Percentiles rank a stretch among this genome's conserved stretches.
These are phyloP conservation scores for Sipha flava DNA, from an alignment of 1,140 invertebrate species.

Conservation along the genomic window DNA sequence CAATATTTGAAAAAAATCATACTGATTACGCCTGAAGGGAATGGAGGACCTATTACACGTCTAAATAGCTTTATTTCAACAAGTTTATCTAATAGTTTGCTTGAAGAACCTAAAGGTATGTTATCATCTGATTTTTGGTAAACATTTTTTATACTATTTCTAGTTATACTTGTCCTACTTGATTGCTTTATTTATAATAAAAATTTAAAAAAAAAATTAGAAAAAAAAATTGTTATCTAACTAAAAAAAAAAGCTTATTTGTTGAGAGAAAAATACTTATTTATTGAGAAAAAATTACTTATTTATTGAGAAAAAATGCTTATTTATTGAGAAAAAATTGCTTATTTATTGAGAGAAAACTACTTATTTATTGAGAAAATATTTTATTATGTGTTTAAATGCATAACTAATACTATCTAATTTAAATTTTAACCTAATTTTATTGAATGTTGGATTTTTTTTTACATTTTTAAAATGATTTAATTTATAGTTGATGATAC, in stretches of 20 bases:
- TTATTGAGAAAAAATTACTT: conserved; percentile 1
- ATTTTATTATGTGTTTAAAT: background rate
- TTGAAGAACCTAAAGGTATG: conserved; percentile 3
- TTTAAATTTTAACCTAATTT: conserved; percentile 21
- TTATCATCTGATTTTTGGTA: background rate
- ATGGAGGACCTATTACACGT: conserved; percentile 11
- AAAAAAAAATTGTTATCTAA: background rate
- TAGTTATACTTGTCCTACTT: background rate
- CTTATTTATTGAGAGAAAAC: conserved; percentile 10
- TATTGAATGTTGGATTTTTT: conserved; percentile 3
- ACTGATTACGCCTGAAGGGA: background rate
- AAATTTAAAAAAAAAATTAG: background rate
- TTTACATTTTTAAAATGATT: conserved; percentile 16
- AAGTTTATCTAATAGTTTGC: background rate
- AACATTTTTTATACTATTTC: background rate
- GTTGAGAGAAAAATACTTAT: background rate
- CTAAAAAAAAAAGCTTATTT: conserved; percentile 6
- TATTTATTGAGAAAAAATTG: conserved; percentile 3
- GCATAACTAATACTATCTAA: background rate
- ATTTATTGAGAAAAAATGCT: conserved; percentile 10
- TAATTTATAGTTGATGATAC: background rate
- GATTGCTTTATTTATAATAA: background rate
- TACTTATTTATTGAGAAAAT: conserved; percentile 5
- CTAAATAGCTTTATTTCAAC: background rate
- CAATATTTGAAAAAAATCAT: background rate